These are phyloP conservation scores for Drosophila subobscura DNA, from an alignment of 1,140 invertebrate species.

Conservation along the genomic window DNA sequence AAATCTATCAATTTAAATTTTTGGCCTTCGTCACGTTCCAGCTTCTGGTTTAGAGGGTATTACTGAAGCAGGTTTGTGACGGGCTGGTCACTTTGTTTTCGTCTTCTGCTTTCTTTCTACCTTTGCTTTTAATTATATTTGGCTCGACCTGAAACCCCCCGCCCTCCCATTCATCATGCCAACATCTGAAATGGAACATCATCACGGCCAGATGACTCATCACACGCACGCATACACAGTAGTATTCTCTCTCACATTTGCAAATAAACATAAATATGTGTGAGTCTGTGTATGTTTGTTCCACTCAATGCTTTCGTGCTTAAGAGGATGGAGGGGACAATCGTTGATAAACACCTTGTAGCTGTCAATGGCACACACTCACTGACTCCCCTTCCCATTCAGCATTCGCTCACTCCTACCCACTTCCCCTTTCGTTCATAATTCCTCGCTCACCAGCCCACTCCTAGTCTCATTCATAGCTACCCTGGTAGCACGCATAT, in stretches of 20 bases:
- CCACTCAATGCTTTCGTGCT: no score
- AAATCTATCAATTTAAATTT: no score
- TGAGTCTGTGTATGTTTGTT: constrained; percentile 32
- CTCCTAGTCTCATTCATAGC: constrained; percentile 8
- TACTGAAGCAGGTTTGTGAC: no score
- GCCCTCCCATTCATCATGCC: background rate
- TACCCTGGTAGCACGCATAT: no score
- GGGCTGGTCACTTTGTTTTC: constrained; percentile 14
- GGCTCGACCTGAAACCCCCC: background rate
- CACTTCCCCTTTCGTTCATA: background rate
- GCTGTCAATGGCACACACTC: constrained; percentile 32
- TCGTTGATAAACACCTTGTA: constrained; percentile 6
- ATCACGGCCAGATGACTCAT: constrained; percentile 50
- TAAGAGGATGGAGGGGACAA: constrained; percentile 12
- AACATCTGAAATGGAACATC: constrained; percentile 20
- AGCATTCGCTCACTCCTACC: constrained; percentile 21
- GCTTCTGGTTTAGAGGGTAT: background rate
- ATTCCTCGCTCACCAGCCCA: background rate
- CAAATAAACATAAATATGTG: constrained; percentile 8
- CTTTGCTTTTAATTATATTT: constrained; percentile 54
- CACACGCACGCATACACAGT: constrained; percentile 23
- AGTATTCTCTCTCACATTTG: background rate
- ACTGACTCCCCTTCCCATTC: constrained; percentile 20
- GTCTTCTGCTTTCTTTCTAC: constrained; percentile 14
- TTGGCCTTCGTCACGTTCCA: constrained; percentile 1